Conservation (phyloP, 2,113 vertebrate species). For the Cricetomys ansorgei region DNA sequence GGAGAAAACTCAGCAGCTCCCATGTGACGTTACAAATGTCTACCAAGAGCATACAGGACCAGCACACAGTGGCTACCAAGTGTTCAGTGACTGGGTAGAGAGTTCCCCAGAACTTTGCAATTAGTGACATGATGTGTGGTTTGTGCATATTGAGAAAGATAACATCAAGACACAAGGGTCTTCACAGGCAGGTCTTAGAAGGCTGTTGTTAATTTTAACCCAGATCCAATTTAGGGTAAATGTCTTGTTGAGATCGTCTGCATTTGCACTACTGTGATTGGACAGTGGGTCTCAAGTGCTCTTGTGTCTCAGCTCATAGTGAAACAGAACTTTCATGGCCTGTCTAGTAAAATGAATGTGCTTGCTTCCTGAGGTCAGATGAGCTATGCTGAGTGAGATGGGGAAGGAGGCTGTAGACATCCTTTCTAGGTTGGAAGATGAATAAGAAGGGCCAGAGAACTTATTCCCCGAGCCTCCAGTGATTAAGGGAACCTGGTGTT, state of each 20-base stretch:
- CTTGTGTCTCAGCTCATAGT: neutral
- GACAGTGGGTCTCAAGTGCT: neutral
- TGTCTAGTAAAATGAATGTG: neutral
- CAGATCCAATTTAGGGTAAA: neutral
- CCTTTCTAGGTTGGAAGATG: neutral
- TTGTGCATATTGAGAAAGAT: constrained; percentile 26
- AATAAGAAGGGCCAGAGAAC: neutral
- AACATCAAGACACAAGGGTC: neutral
- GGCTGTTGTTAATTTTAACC: neutral
- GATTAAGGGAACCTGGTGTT: neutral
- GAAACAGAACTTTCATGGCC: neutral
- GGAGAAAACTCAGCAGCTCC: neutral
- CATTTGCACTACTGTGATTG: neutral
- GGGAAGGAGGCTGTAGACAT: neutral
- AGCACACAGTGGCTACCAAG: neutral
- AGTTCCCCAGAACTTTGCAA: neutral
- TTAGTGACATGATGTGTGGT: constrained; percentile 20
- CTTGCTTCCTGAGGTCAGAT: neutral
- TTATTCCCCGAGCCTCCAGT: too few relatives aligned
- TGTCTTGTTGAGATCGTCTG: neutral
- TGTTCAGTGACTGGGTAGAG: neutral
- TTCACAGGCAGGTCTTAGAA: constrained; percentile 11
- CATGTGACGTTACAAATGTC: neutral
- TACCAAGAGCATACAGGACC: neutral
- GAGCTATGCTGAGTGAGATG: neutral